Evolutionary conservation across 2,797 vertebrate genomes (phyloP), one percentile per base, ranked within the genome.

Genomic region (Acanthis flammea): DNA sequence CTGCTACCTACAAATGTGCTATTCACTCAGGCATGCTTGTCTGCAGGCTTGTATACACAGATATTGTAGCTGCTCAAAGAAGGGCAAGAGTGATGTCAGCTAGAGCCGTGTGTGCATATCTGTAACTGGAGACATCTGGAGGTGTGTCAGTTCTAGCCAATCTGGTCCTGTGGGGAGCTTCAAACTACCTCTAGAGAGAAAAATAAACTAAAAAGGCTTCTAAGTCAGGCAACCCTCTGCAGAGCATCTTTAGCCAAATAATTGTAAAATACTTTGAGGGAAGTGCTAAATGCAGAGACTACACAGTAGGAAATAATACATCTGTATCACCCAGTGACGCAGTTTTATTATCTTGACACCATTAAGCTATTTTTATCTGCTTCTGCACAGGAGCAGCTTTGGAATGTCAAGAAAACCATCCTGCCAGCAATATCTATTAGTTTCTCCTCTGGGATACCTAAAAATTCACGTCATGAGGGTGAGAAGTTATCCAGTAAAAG

Each of bases 31-130:
- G 39, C 39, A 71, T 5, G 39, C 45, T 61, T 44, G 14, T 45
- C 41, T 66, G 55, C 71, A 51, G 53, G 53, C 25, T 66, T 83
- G 18, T 47, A 75, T 61, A 50, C 27, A 61, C 2, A 16, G n/a
- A 39, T 53, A 39, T 57, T 75, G 57, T 27, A 67, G n/a, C 30
- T 80, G 75, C 60, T 63, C n/a, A 47, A 70, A 35, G 28, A 63
- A 74, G 14, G 57, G 61, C 37, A 62, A 33, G 24, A 60, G 30
- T 45, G 42, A 61, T 63, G 25, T 39, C 47, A 50, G 6, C 42
- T 35, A 53, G 37, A 86, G 37, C 0, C 0, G 11, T 30, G 35
- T 1, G 1, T 65, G 42, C 0, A 0, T 12, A 50, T 77, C 58
- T 71, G 24, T 35, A 83, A 72, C 57, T 67, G 47, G 27, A 81